phyloP scores from a whole-genome alignment of 2,113 vertebrate species.

The Brienomyrus brachyistius region DNA sequence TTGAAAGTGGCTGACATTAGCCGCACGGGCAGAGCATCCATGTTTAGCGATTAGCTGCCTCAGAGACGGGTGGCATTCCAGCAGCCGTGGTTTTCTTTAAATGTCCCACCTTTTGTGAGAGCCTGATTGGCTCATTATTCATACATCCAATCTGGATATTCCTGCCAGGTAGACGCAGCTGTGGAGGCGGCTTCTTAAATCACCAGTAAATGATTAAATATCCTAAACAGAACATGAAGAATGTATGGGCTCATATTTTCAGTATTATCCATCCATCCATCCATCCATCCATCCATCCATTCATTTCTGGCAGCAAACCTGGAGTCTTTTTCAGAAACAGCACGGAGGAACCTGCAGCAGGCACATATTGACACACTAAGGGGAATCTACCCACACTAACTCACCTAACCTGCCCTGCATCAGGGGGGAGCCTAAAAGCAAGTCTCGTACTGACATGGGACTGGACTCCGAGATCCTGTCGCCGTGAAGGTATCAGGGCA shows the following conservation, averaged over 20 bases:
- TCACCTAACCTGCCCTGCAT: neutral
- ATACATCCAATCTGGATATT: constrained; percentile 18
- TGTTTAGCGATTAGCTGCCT: constrained; percentile 5
- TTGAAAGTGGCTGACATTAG: neutral
- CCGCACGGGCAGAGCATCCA: neutral
- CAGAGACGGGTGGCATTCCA: neutral
- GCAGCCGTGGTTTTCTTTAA: neutral
- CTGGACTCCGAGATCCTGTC: neutral
- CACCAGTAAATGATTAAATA: neutral
- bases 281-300: neutral
- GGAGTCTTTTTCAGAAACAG: neutral
- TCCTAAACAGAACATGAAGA: neutral
- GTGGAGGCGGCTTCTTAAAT: neutral
- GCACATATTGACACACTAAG: neutral
- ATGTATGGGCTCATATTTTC: neutral
- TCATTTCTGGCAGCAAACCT: neutral
- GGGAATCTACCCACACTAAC: neutral
- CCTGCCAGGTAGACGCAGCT: neutral
- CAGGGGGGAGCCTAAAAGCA: neutral
- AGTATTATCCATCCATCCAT: neutral
- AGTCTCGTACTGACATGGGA: neutral
- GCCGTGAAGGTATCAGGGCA: neutral
- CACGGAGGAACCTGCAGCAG: neutral
- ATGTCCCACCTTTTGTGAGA: neutral
- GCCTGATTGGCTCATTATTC: constrained; percentile 16